Base-by-base conservation (phyloP, 2,888 invertebrate genomes). In the Scaptomyza parva region DNA sequence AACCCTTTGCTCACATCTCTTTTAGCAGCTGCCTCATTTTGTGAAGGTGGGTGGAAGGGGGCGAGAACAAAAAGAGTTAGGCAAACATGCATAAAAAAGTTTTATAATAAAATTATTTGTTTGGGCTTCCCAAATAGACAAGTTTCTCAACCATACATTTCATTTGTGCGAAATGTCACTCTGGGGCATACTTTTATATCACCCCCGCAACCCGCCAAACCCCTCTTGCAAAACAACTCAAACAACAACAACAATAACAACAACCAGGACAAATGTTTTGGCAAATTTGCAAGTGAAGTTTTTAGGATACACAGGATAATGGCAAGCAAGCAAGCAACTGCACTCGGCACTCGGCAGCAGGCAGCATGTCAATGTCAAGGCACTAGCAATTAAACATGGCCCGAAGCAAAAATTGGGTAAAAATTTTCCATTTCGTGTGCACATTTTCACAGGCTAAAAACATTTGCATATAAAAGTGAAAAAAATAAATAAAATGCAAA, bases 81-180 rank as follows among this genome's bases (percentile, higher is more conserved):
- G 59, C 74, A 48, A 67, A 72, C 69, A 76, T 72, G 63, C 58
- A 74, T 76, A 51, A 63, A 70, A 64, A 82, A 82, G 70, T 82
- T 82, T 83, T 78, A 76, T 82, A 82, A 86, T 86, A 83, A 82
- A 82, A 82, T 82, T 82, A 82, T 82, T 86, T 86, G 83, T 76
- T 85, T 62, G 79, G 78, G 68, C 70, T 9, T 3, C 50, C 48
- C 53, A 71, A 85, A 85, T 70, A 85, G 83, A 82, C 83, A 86
- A 86, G 61, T 70, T 86, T 37, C 79, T 71, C 60, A 70, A 79
- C 83, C 78, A 73, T 80, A 76, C 86, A 86, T 83, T 86, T 86
- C 80, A 86, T 82, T 82, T 86, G 83, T 72, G 69, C 80, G 65
- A 79, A 78, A 82, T 83, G 86, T 80, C 76, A 80, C 82, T 80